phyloP scores from a whole-genome alignment of 2,888 invertebrate genomes.

The Agrotis clavis region DNA sequence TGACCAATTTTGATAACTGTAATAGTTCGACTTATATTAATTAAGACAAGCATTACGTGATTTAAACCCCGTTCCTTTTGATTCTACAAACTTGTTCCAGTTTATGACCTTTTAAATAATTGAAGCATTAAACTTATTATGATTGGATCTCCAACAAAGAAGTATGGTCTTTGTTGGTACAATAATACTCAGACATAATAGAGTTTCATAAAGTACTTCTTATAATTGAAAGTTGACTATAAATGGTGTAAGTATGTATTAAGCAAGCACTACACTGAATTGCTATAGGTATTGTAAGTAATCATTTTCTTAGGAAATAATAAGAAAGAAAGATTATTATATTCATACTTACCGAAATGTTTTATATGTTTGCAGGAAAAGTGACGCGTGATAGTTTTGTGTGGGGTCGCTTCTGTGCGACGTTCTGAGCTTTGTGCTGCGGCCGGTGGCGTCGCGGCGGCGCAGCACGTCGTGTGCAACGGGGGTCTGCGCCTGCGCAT shows the following conservation, averaged over 20 bases:
- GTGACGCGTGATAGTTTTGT: slow-evolving; percentile 58
- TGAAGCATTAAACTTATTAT: neutral
- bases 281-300: neutral
- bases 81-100: neutral
- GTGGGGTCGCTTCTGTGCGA: slow-evolving; percentile 64
- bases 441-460: slow-evolving; percentile 17
- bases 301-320: neutral
- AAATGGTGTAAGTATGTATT: neutral
- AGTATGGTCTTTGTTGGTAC: too few species aligned
- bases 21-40: slow-evolving; percentile 1
- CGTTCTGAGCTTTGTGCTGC: slow-evolving; percentile 65
- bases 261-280: neutral
- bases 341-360: neutral
- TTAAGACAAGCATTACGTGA: slow-evolving; percentile 9
- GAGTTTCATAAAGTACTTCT: neutral
- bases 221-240: neutral
- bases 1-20: slow-evolving; percentile 46
- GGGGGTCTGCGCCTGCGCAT: slow-evolving; percentile 43
- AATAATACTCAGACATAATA: neutral
- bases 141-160: neutral
- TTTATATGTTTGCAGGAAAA: neutral
- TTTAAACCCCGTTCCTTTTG: slow-evolving; percentile 2
- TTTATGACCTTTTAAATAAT: neutral
- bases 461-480: slow-evolving; percentile 42
- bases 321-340: neutral